Percentiles rank a stretch among this genome's conserved stretches.
phyloP scores from a whole-genome alignment of 2,797 vertebrate species.

The Pseudopleuronectes americanus region DNA sequence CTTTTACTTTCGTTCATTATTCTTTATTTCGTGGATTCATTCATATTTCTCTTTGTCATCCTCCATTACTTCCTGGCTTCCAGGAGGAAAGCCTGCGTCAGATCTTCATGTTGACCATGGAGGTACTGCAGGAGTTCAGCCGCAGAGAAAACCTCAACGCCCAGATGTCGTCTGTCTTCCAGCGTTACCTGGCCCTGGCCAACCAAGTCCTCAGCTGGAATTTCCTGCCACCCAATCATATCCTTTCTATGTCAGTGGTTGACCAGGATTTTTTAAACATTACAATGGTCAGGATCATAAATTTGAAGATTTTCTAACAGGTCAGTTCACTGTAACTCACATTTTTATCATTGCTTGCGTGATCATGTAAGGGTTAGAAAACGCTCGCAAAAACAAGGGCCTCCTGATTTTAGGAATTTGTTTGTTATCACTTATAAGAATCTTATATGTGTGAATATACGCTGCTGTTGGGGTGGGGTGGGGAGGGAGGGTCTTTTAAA shows the following conservation, averaged over 20 bases:
- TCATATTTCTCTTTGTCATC: background rate
- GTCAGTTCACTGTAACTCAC: background rate
- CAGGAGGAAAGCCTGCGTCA: conserved; percentile 93
- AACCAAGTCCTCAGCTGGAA: conserved; percentile 99
- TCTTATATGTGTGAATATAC: background rate
- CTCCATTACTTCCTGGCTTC: background rate
- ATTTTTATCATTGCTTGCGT: background rate
- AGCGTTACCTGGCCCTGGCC: conserved; percentile 89
- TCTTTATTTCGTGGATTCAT: background rate
- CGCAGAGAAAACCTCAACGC: conserved; percentile 94
- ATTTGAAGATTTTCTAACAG: background rate
- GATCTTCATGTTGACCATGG: conserved; percentile 97
- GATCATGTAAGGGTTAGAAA: too few relatives aligned
- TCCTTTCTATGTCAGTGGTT: conserved; percentile 84
- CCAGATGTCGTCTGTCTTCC: conserved; percentile 98
- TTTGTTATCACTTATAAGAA: background rate
- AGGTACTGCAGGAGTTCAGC: conserved; percentile 98
- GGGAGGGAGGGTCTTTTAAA: conserved; percentile 11
- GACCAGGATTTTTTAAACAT: background rate
- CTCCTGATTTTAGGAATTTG: too few relatives aligned
- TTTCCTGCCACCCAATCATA: conserved; percentile 99
- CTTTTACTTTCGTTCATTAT: background rate
- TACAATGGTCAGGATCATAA: background rate
- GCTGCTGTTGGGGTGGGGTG: conserved; percentile 14
- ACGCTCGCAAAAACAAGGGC: too few relatives aligned